These are phyloP conservation scores for Dipodomys merriami DNA, from an alignment of 2,113 vertebrate species.

Conservation along the genomic window DNA sequence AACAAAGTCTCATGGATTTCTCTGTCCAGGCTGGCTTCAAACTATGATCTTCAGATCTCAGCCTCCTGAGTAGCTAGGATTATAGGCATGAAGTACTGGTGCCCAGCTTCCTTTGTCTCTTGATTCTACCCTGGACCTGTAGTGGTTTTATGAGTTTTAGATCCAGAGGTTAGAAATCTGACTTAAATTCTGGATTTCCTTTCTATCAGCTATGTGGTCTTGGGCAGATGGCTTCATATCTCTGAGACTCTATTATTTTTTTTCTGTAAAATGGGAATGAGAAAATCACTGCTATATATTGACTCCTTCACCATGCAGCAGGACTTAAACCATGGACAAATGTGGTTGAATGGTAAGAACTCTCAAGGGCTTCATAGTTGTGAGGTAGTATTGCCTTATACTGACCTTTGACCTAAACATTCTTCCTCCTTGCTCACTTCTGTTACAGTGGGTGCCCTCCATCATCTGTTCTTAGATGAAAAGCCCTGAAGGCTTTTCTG, in stretches of 20 bases:
- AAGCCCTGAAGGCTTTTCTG: neutral
- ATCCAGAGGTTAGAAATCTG: neutral
- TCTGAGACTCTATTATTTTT: neutral
- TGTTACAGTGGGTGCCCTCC: neutral
- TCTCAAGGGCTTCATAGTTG: neutral
- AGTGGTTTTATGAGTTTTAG: conserved; percentile 1
- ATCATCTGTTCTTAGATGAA: neutral
- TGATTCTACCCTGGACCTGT: conserved; percentile 6
- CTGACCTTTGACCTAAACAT: neutral
- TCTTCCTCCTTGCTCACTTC: neutral
- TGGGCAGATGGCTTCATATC: conserved; percentile 6
- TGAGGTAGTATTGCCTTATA: neutral
- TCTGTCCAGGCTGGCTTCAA: no score
- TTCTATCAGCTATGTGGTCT: neutral
- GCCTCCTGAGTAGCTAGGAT: no score
- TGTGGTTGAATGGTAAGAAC: neutral
- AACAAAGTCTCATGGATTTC: no score
- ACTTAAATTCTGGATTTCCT: neutral
- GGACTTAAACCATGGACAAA: neutral
- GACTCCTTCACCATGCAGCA: neutral
- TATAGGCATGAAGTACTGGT: no score
- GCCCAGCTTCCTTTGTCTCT: neutral
- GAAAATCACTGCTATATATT: neutral
- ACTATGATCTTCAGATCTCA: no score
- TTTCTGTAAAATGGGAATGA: conserved; percentile 5